A percentile compares a stretch with the other conserved stretches of the same genome.
Conservation (phyloP, 2,888 invertebrate species). For the Drosophila stalkeri region DNA sequence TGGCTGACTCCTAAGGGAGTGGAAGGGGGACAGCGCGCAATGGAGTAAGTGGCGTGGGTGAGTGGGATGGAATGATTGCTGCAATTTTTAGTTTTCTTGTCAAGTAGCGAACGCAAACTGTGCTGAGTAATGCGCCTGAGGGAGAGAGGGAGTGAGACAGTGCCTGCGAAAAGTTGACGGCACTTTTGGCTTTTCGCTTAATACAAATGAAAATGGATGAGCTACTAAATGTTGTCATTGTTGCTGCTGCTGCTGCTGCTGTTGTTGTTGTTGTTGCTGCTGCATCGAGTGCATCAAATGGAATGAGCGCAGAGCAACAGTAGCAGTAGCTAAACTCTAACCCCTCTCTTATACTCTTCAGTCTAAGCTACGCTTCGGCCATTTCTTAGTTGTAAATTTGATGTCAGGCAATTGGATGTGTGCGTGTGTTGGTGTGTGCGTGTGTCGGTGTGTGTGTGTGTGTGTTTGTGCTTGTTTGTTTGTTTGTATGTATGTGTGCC, state of each 20-base stretch:
- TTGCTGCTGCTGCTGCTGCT: slow-evolving; percentile 12
- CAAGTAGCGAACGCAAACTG: slow-evolving; percentile 28
- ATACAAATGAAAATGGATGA: slow-evolving; percentile 81
- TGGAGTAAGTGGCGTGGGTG: neutral
- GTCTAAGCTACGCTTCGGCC: neutral
- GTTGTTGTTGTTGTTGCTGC: slow-evolving; percentile 12
- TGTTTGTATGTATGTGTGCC: neutral
- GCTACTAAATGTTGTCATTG: slow-evolving; percentile 75
- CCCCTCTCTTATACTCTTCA: neutral
- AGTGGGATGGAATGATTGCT: slow-evolving; percentile 13
- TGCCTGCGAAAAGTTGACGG: slow-evolving; percentile 48
- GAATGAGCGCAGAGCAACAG: slow-evolving; percentile 65
- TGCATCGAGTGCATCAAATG: slow-evolving; percentile 66
- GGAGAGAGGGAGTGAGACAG: slow-evolving; percentile 12
- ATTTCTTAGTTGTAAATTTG: slow-evolving; percentile 45
- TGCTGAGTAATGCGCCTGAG: slow-evolving; percentile 48
- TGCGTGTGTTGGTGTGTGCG: neutral
- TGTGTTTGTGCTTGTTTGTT: neutral
- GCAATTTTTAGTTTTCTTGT: slow-evolving; percentile 47
- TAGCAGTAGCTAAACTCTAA: slow-evolving; percentile 21
- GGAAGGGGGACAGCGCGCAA: neutral
- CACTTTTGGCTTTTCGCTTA: slow-evolving; percentile 72
- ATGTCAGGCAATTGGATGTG: slow-evolving; percentile 7
- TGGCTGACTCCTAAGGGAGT: slow-evolving; percentile 10
- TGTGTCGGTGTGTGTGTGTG: too few relatives aligned